phyloP scores from a whole-genome alignment of 2,113 vertebrate species.

The Heterocephalus glaber region DNA sequence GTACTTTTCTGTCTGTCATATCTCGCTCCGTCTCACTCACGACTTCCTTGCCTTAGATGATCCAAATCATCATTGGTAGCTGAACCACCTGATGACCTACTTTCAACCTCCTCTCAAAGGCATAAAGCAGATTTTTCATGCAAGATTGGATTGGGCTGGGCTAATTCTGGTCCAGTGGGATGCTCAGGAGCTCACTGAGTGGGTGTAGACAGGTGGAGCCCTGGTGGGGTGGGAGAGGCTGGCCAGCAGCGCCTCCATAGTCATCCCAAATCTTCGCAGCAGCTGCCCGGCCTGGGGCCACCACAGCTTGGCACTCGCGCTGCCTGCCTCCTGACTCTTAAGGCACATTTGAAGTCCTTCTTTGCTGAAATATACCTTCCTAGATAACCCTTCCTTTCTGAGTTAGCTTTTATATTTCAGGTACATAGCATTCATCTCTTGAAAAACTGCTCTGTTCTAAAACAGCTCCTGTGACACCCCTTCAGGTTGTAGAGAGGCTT shows the following conservation, averaged over 20 bases:
- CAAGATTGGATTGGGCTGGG: background rate
- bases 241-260: background rate
- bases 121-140: background rate
- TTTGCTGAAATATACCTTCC: background rate
- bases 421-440: conserved; percentile 18
- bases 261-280: background rate
- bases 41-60: background rate
- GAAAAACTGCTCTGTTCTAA: conserved; percentile 36
- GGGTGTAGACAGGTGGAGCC: background rate
- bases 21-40: background rate
- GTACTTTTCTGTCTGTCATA: background rate
- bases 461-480: background rate
- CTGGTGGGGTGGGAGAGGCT: background rate
- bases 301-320: background rate
- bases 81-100: background rate
- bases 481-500: background rate
- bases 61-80: background rate
- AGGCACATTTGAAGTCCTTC: conserved; percentile 37
- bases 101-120: background rate
- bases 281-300: background rate
- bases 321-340: background rate
- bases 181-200: background rate
- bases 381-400: conserved; percentile 11
- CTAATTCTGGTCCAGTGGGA: background rate
- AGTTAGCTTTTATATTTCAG: conserved; percentile 59